A percentile compares a stretch with the other conserved stretches of the same genome.
phyloP scores from a whole-genome alignment of 2,888 invertebrate species.

The Cinara cedri region DNA sequence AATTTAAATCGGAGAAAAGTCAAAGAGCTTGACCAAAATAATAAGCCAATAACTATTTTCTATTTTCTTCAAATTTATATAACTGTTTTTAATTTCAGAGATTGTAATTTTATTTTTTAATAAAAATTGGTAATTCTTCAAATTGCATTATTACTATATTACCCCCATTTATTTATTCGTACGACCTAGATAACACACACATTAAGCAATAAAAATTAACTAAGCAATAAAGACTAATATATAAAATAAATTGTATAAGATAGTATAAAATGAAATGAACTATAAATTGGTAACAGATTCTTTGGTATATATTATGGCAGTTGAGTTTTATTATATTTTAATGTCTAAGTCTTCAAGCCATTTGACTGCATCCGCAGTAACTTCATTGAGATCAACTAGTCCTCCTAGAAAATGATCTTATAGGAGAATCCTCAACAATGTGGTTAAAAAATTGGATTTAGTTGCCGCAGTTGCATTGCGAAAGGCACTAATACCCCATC shows the following conservation, averaged over 20 bases:
- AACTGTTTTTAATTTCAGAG: too few species aligned
- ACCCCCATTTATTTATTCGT: neutral
- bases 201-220: neutral
- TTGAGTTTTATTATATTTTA: neutral
- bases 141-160: too few species aligned
- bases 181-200: neutral
- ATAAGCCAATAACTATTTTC: too few species aligned
- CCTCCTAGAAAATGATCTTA: neutral
- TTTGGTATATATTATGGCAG: neutral
- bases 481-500: neutral
- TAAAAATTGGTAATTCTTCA: too few species aligned
- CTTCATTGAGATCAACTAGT: neutral
- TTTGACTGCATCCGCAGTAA: neutral
- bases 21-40: too few species aligned
- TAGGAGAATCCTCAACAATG: neutral
- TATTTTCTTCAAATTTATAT: too few species aligned
- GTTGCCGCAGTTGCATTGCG: neutral
- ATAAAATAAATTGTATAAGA: neutral
- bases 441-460: neutral
- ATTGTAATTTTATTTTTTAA: too few species aligned
- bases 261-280: conserved; percentile 1
- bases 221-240: neutral
- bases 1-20: too few species aligned
- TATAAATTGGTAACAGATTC: neutral
- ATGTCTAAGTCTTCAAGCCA: neutral